Base-by-base conservation (phyloP, 2,888 invertebrate species). In the Halictus quadricinctus region DNA sequence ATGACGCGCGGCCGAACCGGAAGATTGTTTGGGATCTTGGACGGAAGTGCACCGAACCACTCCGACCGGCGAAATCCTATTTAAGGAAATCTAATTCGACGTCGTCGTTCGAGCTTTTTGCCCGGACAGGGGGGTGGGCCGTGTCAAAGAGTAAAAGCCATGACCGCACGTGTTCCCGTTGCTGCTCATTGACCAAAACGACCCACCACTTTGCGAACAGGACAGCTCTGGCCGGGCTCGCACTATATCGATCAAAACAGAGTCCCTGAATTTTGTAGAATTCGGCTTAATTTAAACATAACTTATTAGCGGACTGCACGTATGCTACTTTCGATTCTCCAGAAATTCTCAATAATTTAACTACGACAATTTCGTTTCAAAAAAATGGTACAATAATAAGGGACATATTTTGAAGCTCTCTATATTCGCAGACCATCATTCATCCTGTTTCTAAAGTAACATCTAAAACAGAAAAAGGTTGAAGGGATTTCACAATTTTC, bases 31-130 rank as follows among this genome's bases (percentile, higher is more conserved):
- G 82, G 48, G 66, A 46, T 72, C 70, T 74, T 74, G 72, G 69
- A 50, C 64, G 76, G 72, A 72, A 81, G 79, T 76, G 54, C 72
- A 79, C 69, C 46, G 46, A 72, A 79, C 70, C 60, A 79, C 72
- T 77, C 36, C 64, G 48, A 58, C 64, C 72, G 48, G 48, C 70
- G 54, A 80, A 87, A 87, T 87, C 79, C 78, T 72, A 79, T 87
- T 80, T 78, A 73, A 82, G 72, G 70, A 77, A 84, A 87, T 82
- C 76, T 81, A 87, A 85, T 87, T 81, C 79, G 64, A 12, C 50
- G 66, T 69, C 70, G 70, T 64, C 85, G 41, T 72, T 87, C 66
- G 70, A 83, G 83, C 76, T 64, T 87, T 83, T 72, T 80, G 60
- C 76, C 48, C 69, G n/a, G 12, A n/a, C 54, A 54, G 72, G 79